phyloP scores from a whole-genome alignment of 2,113 vertebrate species.

The Pelmatolapia mariae region DNA sequence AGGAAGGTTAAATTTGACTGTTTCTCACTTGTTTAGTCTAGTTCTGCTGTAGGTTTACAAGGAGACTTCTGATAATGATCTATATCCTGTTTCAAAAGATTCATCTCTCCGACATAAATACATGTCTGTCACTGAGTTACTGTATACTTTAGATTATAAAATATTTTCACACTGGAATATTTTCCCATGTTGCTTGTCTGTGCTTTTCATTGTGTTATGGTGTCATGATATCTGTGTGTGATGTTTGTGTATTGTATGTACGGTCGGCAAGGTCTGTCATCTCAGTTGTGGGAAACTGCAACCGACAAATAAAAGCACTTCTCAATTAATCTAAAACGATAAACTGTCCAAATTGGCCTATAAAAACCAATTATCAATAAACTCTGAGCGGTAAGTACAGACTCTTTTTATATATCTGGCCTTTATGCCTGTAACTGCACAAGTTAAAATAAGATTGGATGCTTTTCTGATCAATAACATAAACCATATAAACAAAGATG shows the following conservation, averaged over 20 bases:
- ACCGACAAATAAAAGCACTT: neutral
- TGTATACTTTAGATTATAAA: neutral
- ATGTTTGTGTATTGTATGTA: neutral
- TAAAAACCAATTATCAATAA: neutral
- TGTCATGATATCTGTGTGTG: neutral
- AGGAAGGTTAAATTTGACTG: neutral
- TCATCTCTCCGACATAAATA: neutral
- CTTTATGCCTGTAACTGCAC: conserved; percentile 12
- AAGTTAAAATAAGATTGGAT: conserved; percentile 24
- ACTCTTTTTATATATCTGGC: neutral
- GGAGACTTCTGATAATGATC: neutral
- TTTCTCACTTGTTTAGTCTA: neutral
- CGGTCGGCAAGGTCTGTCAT: neutral
- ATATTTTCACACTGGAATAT: neutral
- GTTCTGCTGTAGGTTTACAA: neutral
- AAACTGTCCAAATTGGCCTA: accelerated
- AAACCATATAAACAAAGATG: conserved; percentile 59
- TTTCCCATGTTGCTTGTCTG: neutral
- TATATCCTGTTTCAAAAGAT: neutral
- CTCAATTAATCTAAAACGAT: neutral
- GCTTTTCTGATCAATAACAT: conserved; percentile 61
- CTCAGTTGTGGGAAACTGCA: neutral
- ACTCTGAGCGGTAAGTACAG: neutral
- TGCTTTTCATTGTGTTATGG: neutral
- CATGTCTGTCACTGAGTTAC: neutral